These are phyloP conservation scores for Galleria mellonella DNA, from an alignment of 1,140 invertebrate genomes.

Conservation along the genomic window DNA sequence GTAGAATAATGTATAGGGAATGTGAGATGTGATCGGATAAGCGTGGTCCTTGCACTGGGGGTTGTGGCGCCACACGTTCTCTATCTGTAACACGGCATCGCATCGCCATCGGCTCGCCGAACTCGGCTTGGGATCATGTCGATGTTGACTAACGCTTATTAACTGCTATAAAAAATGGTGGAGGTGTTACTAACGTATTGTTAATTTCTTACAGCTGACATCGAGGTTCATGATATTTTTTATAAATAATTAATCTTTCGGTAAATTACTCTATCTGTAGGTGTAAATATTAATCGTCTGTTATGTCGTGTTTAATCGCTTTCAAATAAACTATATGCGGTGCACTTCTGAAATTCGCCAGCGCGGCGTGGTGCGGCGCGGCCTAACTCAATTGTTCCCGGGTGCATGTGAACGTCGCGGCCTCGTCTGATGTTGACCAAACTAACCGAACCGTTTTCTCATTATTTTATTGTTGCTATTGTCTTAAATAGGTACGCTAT, in stretches of 20 bases:
- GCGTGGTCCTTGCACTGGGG: conserved; percentile 35
- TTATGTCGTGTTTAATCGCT: conserved; percentile 7
- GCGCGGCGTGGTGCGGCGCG: neutral
- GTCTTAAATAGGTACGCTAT: conserved; percentile 42
- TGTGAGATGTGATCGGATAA: conserved; percentile 59
- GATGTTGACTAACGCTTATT: conserved; percentile 26
- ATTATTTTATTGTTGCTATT: conserved; percentile 65
- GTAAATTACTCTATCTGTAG: too few species aligned
- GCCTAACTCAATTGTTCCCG: conserved; percentile 25
- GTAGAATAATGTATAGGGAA: conserved; percentile 22
- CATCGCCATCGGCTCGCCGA: neutral
- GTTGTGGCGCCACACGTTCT: conserved; percentile 42
- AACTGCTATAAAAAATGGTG: conserved; percentile 14
- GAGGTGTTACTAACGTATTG: conserved; percentile 10
- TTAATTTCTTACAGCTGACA: too few species aligned
- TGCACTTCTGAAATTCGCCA: neutral
- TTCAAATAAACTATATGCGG: conserved; percentile 1
- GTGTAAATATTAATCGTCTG: too few species aligned
- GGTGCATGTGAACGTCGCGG: conserved; percentile 31
- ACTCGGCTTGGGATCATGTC: conserved; percentile 21
- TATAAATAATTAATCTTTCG: too few species aligned
- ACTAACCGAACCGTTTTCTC: conserved; percentile 39
- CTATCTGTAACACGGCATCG: conserved; percentile 19
- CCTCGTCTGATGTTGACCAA: conserved; percentile 34
- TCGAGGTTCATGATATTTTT: too few species aligned